A percentile compares a stretch with the other conserved stretches of the same genome.
Evolutionary conservation across 1,140 invertebrate species (phyloP).

Genomic region (Lysiphlebus fabarum): DNA sequence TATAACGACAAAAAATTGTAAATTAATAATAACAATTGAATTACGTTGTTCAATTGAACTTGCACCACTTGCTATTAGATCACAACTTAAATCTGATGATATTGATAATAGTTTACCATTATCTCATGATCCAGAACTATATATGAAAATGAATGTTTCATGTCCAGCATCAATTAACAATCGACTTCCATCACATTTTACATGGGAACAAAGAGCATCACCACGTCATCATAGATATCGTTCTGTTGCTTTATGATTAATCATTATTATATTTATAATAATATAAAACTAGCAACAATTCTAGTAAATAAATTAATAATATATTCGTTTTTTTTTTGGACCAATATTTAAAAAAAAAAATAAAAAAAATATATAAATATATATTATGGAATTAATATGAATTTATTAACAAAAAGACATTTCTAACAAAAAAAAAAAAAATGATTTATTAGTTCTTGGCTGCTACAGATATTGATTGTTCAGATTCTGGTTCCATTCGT

Average conservation of each 20-base stretch:
- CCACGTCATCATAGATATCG: conserved; percentile 11
- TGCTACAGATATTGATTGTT: conserved; percentile 27
- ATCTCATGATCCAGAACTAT: conserved; percentile 34
- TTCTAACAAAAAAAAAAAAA: conserved; percentile 1
- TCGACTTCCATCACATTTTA: conserved; percentile 42
- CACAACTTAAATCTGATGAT: conserved; percentile 35
- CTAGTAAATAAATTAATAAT: no score
- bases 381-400: neutral
- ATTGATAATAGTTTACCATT: conserved; percentile 28
- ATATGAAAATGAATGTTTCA: conserved; percentile 37
- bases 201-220: conserved; percentile 38
- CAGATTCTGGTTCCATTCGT: conserved; percentile 16
- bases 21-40: conserved; percentile 40
- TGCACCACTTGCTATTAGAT: conserved; percentile 39
- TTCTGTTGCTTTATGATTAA: conserved; percentile 18
- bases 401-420: conserved; percentile 10
- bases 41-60: conserved; percentile 47
- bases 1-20: conserved; percentile 29
- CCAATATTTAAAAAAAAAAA: neutral
- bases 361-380: neutral
- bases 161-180: conserved; percentile 42
- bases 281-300: no score
- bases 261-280: no score
- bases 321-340: conserved; percentile 12
- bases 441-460: conserved; percentile 36